phyloP scores from a whole-genome alignment of 2,113 vertebrate genomes.

The Labrus mixtus region DNA sequence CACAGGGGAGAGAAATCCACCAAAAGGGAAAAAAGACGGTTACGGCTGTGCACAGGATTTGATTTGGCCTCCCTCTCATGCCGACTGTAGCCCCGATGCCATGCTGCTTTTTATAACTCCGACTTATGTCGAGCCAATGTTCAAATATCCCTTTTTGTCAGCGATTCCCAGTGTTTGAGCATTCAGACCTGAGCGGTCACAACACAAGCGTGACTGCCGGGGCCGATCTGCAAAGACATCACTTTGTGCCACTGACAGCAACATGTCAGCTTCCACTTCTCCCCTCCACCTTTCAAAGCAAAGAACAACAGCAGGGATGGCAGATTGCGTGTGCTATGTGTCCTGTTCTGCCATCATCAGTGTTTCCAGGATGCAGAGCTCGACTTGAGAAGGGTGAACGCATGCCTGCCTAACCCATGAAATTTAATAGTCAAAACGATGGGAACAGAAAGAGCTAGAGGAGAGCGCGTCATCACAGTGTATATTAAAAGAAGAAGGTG shows the following conservation, averaged over 20 bases:
- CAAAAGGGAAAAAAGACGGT: slow-evolving; percentile 43
- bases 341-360: slow-evolving; percentile 51
- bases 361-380: slow-evolving; percentile 39
- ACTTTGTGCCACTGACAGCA: slow-evolving; percentile 63
- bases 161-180: slow-evolving; percentile 41
- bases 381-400: slow-evolving; percentile 27
- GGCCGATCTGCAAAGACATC: slow-evolving; percentile 70
- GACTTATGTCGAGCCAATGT: slow-evolving; percentile 74
- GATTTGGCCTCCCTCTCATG: slow-evolving; percentile 55
- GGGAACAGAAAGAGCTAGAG: slow-evolving; percentile 28
- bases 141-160: slow-evolving; percentile 73
- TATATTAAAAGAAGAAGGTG: slow-evolving; percentile 36
- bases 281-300: slow-evolving; percentile 53
- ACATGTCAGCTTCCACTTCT: slow-evolving; percentile 52
- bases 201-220: slow-evolving; percentile 49
- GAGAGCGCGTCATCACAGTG: slow-evolving; percentile 6
- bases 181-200: slow-evolving; percentile 55
- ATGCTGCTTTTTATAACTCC: slow-evolving; percentile 70
- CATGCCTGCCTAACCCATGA: slow-evolving; percentile 4
- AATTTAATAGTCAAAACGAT: slow-evolving; percentile 63
- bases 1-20: slow-evolving; percentile 51
- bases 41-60: slow-evolving; percentile 61
- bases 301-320: slow-evolving; percentile 48
- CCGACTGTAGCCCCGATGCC: slow-evolving; percentile 46
- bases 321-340: slow-evolving; percentile 33